Evolutionary conservation across 2,888 invertebrate species (phyloP).

Genomic region (Oligia strigilis): DNA sequence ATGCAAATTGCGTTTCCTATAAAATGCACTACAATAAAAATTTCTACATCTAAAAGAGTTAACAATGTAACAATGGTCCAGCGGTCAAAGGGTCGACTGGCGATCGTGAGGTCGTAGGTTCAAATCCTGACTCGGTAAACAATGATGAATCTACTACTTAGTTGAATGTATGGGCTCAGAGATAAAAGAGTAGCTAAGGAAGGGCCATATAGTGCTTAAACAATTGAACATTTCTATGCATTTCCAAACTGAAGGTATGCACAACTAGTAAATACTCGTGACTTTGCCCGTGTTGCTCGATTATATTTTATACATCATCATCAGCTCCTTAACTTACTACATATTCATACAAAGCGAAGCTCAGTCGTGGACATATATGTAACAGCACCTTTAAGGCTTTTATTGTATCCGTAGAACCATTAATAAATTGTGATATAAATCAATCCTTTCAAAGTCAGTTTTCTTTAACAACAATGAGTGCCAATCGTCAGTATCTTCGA

Average conservation of each 20-base stretch:
- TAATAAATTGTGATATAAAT: conserved; percentile 20
- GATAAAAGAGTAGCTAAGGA: conserved; percentile 9
- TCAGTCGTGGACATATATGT: neutral
- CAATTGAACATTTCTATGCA: neutral
- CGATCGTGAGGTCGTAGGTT: conserved; percentile 47
- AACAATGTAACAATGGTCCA: conserved; percentile 42
- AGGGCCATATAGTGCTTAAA: conserved; percentile 7
- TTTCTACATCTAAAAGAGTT: neutral
- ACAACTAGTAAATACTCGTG: neutral
- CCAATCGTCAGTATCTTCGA: conserved; percentile 17
- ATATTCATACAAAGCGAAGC: neutral
- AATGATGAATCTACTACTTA: conserved; percentile 36
- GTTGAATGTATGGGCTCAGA: neutral
- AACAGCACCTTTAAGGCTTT: neutral
- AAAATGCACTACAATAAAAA: neutral
- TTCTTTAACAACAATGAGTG: conserved; percentile 39
- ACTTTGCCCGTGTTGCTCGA: neutral
- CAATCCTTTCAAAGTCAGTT: conserved; percentile 8
- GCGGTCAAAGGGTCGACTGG: conserved; percentile 29
- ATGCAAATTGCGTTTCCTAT: neutral
- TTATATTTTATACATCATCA: no score
- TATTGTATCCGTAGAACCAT: neutral
- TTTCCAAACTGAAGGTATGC: neutral
- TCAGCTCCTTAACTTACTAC: no score
- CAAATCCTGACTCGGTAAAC: conserved; percentile 37